Conservation (phyloP, 2,797 vertebrate species). For the Rhinoraja longicauda region DNA sequence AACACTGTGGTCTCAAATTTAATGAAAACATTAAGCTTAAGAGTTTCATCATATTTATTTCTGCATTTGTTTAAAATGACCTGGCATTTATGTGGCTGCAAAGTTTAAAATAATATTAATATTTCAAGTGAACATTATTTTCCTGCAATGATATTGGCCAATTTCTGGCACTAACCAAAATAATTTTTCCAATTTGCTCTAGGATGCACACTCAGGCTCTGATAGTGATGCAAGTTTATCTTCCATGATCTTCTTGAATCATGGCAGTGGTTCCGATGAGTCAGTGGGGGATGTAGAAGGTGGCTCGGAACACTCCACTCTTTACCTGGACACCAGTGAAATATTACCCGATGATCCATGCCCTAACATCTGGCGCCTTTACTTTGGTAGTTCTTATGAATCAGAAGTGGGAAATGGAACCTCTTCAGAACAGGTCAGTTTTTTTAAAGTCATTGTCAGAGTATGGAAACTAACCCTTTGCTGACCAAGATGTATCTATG, state of each 20-base stretch:
- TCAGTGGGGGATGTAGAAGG: slow-evolving; percentile 71
- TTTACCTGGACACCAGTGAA: slow-evolving; percentile 69
- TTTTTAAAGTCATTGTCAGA: background rate
- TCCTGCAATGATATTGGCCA: background rate
- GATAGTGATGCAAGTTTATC: slow-evolving; percentile 90
- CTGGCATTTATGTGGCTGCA: background rate
- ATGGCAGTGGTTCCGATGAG: slow-evolving; percentile 86
- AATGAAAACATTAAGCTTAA: too few relatives aligned
- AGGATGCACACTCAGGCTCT: slow-evolving; percentile 78
- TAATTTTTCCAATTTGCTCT: slow-evolving; percentile 39
- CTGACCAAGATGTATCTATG: too few relatives aligned
- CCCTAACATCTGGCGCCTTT: slow-evolving; percentile 83
- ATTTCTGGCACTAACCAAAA: background rate
- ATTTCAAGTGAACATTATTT: background rate
- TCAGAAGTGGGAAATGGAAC: slow-evolving; percentile 79
- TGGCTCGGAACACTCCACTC: slow-evolving; percentile 67
- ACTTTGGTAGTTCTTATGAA: slow-evolving; percentile 91
- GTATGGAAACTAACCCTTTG: too few relatives aligned
- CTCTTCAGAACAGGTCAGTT: slow-evolving; percentile 69
- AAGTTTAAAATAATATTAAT: background rate
- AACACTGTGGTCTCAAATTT: background rate
- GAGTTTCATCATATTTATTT: background rate
- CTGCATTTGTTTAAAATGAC: background rate
- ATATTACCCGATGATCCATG: slow-evolving; percentile 65
- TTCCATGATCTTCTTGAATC: slow-evolving; percentile 91